Base-by-base conservation (phyloP, 2,888 invertebrate species). In the Leptinotarsa haldemani region DNA sequence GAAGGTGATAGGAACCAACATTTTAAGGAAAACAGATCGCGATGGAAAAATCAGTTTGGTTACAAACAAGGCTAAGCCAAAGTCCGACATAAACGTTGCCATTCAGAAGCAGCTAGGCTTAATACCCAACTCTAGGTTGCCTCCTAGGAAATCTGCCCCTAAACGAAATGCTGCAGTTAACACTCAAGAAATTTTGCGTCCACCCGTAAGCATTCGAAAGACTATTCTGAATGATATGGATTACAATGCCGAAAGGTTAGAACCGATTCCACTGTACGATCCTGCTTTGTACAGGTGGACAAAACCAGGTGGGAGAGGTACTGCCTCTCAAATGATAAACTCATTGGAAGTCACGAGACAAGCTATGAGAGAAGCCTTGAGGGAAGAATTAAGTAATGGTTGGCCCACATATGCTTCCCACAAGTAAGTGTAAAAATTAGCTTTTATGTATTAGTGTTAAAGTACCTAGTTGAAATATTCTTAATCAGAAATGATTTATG, bases 11-110 rank as follows among this genome's bases (percentile, higher is more conserved):
- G 85, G 88, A 12, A 83, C 84, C n/a, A 88, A 87, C 73, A 90
- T 90, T 74, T 85, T 89, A 16, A 84, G 88, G 53, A 89, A 89
- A 82, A 88, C 88, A 30, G 90, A 90, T 74, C 86, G 88, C 30
- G 89, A 90, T 84, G 90, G 90, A 40, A 88, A 89, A 79, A 88
- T 90, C n/a, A 86, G 88, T n/a, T 80, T 90, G 56, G 84, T 88
- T 0, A 88, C 90, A n/a, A 89, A 88, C 79, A 88, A 90, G 81
- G 78, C 82, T 16, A 84, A 84, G 66, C 80, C 82, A 46, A 80
- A 80, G 52, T 79, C 80, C 12, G 84, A 85, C 73, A 85, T 88
- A 47, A 87, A 86, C 73, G 70, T 83, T 56, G 86, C 86, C 15
- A 86, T 88, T 65, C 84, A 87, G 71, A 86, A 87, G 73, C 85